These are phyloP conservation scores for Myxocyprinus asiaticus DNA, from an alignment of 2,113 vertebrate genomes.

Conservation along the genomic window DNA sequence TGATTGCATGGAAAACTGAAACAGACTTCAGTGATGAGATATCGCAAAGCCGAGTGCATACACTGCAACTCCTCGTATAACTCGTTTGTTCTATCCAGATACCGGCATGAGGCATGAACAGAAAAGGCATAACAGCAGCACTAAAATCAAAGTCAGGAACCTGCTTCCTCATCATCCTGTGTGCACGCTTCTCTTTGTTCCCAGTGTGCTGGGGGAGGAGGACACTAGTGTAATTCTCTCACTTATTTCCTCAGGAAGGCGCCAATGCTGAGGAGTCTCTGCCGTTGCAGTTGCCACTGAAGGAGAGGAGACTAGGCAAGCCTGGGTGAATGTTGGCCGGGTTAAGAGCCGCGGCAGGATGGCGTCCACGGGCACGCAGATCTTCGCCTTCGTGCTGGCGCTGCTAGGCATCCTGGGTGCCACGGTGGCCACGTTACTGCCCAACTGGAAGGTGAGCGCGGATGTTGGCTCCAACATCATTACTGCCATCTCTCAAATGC, in stretches of 20 bases:
- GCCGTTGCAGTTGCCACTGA: conserved; percentile 62
- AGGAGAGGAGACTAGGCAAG: conserved; percentile 64
- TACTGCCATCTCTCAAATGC: conserved; percentile 88
- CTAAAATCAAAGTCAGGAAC: conserved; percentile 44
- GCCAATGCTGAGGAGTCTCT: conserved; percentile 63
- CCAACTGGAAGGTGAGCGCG: conserved; percentile 92
- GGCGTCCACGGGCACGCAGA: conserved; percentile 87
- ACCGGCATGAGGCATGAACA: conserved; percentile 24
- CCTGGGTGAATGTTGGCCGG: conserved; percentile 71
- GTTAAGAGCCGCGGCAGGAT: conserved; percentile 71
- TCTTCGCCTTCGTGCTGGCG: conserved; percentile 88
- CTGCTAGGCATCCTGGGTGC: conserved; percentile 83
- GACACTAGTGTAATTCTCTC: conserved; percentile 52
- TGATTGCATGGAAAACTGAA: conserved; percentile 6
- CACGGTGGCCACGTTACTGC: conserved; percentile 87
- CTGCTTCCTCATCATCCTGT: conserved; percentile 41
- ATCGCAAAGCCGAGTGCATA: conserved; percentile 70
- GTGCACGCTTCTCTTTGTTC: conserved; percentile 67
- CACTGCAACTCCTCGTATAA: conserved; percentile 66
- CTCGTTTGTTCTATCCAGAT: conserved; percentile 63
- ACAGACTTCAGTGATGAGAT: not conserved
- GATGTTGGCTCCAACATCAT: conserved; percentile 89
- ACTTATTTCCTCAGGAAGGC: conserved; percentile 65
- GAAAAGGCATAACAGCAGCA: conserved; percentile 53
- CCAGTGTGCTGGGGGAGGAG: conserved; percentile 43